phyloP scores from a whole-genome alignment of 2,113 vertebrate species.

The Tachycineta bicolor region DNA sequence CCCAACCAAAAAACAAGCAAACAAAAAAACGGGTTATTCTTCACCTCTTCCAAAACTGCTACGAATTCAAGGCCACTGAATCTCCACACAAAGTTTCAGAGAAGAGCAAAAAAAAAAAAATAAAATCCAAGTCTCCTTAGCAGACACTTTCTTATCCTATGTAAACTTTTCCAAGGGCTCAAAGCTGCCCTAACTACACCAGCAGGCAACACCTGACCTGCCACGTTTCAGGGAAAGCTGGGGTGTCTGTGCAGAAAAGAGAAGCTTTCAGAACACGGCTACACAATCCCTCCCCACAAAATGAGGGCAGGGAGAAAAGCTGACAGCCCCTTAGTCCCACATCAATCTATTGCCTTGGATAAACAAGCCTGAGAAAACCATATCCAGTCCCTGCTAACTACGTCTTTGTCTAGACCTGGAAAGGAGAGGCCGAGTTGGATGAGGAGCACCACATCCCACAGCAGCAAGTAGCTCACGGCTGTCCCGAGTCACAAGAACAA shows the following conservation, averaged over 20 bases:
- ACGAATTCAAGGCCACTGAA: constrained; percentile 60
- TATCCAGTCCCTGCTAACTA: neutral
- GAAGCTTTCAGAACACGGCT: neutral
- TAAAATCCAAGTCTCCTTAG: constrained; percentile 20
- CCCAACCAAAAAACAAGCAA: neutral
- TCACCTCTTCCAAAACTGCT: constrained; percentile 51
- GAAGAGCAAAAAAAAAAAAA: constrained; percentile 46
- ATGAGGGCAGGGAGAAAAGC: neutral
- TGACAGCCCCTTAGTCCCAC: neutral
- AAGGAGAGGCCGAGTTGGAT: neutral
- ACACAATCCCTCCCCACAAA: neutral
- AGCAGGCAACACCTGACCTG: neutral
- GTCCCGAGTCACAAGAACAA: neutral
- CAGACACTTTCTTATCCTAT: constrained; percentile 2
- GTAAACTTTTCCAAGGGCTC: neutral
- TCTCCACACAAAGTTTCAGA: constrained; percentile 27
- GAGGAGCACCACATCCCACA: neutral
- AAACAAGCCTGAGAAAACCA: constrained; percentile 2
- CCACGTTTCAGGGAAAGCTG: neutral
- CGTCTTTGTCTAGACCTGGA: neutral
- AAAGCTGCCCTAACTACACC: neutral
- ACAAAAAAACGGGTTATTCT: constrained; percentile 21
- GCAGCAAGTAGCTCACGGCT: neutral
- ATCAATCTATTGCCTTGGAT: neutral
- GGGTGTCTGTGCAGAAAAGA: neutral